These are phyloP conservation scores for Oryzias woworae DNA, from an alignment of 2,113 vertebrate species.

Conservation along the genomic window DNA sequence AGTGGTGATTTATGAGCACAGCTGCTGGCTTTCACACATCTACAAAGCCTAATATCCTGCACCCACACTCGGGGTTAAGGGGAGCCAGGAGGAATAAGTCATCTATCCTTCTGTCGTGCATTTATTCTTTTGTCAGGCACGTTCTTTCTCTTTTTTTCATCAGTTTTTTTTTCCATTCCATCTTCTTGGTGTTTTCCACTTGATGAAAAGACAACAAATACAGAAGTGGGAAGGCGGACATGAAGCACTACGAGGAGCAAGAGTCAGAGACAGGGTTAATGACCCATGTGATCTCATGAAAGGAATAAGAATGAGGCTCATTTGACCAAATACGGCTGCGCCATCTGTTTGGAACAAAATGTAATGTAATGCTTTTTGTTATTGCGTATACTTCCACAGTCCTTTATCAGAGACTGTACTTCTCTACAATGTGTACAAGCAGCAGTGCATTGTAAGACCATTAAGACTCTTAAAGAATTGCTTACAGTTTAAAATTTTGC, in stretches of 20 bases:
- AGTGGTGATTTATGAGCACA: conserved; percentile 13
- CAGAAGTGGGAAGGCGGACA: conserved; percentile 23
- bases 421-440: no score
- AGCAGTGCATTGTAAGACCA: no score
- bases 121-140: conserved; percentile 17
- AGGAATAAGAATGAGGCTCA: conserved; percentile 61
- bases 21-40: conserved; percentile 18
- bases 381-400: no score
- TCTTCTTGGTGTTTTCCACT: neutral
- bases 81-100: conserved; percentile 7
- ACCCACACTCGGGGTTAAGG: conserved; percentile 13
- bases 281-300: conserved; percentile 65
- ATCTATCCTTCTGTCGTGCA: conserved; percentile 49
- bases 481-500: neutral
- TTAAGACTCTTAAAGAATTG: neutral
- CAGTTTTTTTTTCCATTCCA: neutral
- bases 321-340: neutral
- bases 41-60: conserved; percentile 8
- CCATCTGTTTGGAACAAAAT: no score
- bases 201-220: conserved; percentile 13
- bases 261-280: conserved; percentile 34
- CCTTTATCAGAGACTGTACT: no score
- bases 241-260: neutral
- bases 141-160: conserved; percentile 7
- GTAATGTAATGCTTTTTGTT: no score